A percentile compares a stretch with the other conserved stretches of the same genome.
These are phyloP conservation scores for Macrocentrus cingulum DNA, from an alignment of 1,140 invertebrate genomes.

Conservation along the genomic window DNA sequence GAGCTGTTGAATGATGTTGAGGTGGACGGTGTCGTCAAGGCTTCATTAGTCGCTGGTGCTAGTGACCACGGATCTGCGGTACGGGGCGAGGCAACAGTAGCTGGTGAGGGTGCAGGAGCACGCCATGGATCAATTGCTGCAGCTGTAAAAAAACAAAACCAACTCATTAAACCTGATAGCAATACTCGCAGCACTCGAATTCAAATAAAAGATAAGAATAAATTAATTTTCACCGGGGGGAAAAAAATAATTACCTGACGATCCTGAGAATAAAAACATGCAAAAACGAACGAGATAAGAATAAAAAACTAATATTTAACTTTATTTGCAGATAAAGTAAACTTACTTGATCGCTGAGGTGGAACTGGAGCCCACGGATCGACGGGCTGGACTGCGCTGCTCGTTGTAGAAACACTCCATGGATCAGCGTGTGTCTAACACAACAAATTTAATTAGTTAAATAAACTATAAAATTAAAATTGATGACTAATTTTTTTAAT, in stretches of 20 bases:
- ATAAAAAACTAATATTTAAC: conserved; percentile 22
- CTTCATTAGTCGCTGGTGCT: conserved; percentile 45
- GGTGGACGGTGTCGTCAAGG: conserved; percentile 34
- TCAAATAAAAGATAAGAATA: no score
- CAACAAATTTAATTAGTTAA: conserved; percentile 14
- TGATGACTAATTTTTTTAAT: no score
- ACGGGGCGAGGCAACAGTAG: conserved; percentile 41
- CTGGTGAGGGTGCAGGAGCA: conserved; percentile 44
- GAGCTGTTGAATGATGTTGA: conserved; percentile 41
- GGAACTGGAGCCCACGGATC: conserved; percentile 66
- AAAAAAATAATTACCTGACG: conserved; percentile 35
- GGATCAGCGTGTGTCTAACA: conserved; percentile 59
- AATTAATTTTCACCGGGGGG: neutral
- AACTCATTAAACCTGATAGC: neutral
- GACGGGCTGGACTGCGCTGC: conserved; percentile 47
- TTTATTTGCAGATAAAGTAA: neutral
- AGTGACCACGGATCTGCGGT: conserved; percentile 59
- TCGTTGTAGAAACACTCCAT: conserved; percentile 57
- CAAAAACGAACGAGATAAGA: conserved; percentile 32
- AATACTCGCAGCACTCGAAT: no score
- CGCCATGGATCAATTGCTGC: conserved; percentile 64
- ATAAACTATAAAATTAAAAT: neutral
- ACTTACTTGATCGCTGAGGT: conserved; percentile 46
- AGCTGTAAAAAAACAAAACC: conserved; percentile 34
- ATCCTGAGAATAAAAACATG: conserved; percentile 33